phyloP scores from a whole-genome alignment of 64 coral and sea anemone genomes.

The Montipora efflorescens region DNA sequence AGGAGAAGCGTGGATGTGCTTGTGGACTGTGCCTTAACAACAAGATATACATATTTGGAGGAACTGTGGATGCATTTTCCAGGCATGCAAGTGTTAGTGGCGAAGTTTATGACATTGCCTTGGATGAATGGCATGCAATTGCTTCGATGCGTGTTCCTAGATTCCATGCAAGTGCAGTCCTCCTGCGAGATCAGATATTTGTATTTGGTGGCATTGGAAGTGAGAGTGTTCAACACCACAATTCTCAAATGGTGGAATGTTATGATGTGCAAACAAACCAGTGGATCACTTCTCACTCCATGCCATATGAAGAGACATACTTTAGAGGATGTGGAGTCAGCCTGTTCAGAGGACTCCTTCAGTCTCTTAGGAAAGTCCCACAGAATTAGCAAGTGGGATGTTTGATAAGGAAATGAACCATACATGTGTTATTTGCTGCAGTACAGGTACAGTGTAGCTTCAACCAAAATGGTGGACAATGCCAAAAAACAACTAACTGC shows the following conservation, averaged over 20 bases:
- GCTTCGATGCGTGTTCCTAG: constrained; percentile 74
- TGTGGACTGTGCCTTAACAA: constrained; percentile 43
- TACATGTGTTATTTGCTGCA: too few relatives aligned
- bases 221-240: constrained; percentile 49
- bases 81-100: constrained; percentile 57
- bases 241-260: constrained; percentile 72
- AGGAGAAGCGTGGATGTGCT: constrained; percentile 75
- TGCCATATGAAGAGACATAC: constrained; percentile 86
- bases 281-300: constrained; percentile 48
- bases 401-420: too few relatives aligned
- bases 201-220: constrained; percentile 87
- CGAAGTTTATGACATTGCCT: constrained; percentile 66
- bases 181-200: constrained; percentile 58
- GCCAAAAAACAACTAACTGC: too few relatives aligned
- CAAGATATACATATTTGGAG: constrained; percentile 83
- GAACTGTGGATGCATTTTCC: constrained; percentile 74
- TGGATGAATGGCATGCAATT: constrained; percentile 73
- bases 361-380: constrained; percentile 54
- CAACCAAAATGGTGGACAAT: too few relatives aligned
- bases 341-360: constrained; percentile 61
- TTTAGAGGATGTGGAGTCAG: constrained; percentile 72
- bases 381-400: background rate
- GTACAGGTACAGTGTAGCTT: too few relatives aligned
- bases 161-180: constrained; percentile 72
- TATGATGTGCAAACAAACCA: constrained; percentile 66